Base-by-base conservation (phyloP, 1,140 invertebrate genomes). In the Polypedilum vanderplanki region DNA sequence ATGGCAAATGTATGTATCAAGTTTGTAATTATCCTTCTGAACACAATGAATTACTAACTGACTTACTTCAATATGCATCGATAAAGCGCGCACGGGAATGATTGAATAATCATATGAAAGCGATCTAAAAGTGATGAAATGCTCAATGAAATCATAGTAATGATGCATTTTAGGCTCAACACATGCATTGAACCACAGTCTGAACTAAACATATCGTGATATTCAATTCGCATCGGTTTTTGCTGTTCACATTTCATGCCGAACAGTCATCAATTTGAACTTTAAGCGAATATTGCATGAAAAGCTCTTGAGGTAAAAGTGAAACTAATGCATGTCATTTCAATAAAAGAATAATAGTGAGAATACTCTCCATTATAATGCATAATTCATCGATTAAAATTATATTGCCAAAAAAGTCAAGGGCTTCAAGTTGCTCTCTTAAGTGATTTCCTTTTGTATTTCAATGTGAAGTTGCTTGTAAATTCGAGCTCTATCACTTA, bases 71-170 rank as follows among this genome's bases (percentile, higher is more conserved):
- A 33, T 33, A 33, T 33, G 24, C 24, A 33, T 33, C 24, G 24
- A 33, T 33, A 33, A 3, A 3, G 41, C 15, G 41, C 15, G 46
- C 46, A 57, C 12, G 46, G n/a, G 46, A 57, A 12, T 57, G 46
- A 57, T 57, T 70, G 65, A 70, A 70, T 70, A 70, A 70, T 70
- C 65, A 22, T 57, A 57, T 57, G 46, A 57, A 57, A 57, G 46
- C 46, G 46, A 57, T 57, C 46, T 33, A 33, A 57, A 57, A 57
- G 20, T 70, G 65, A 70, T 70, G 65, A 70, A 70, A 70, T 70
- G 65, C 18, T 70, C 65, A 70, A 20, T 70, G 65, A 70, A 70
- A 70, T 70, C 24, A 33, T 33, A 33, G 5, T 33, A 70, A 70
- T 70, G 18, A 20, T 18, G 65, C 46, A 12, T 15, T 57, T 57